phyloP scores from a whole-genome alignment of 2,888 invertebrate species.

The Mimumesa dahlbomi region DNA sequence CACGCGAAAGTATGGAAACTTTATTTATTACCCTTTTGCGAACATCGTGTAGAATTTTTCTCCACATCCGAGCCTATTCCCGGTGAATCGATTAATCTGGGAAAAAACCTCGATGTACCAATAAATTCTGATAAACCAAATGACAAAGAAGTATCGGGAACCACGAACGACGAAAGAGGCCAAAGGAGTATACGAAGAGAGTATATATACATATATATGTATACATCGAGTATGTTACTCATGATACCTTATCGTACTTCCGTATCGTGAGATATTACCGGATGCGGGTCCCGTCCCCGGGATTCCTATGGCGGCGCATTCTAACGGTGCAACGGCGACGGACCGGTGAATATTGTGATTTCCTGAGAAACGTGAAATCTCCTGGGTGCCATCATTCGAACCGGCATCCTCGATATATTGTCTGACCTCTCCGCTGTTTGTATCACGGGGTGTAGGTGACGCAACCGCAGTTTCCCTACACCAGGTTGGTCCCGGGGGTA shows the following conservation, averaged over 20 bases:
- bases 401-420: slow-evolving; percentile 63
- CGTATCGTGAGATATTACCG: slow-evolving; percentile 58
- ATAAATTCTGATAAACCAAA: slow-evolving; percentile 55
- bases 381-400: slow-evolving; percentile 71
- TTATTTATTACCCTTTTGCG: slow-evolving; percentile 28
- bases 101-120: slow-evolving; percentile 19
- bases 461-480: slow-evolving; percentile 64
- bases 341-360: slow-evolving; percentile 66
- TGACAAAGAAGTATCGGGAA: slow-evolving; percentile 42
- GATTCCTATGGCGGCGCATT: slow-evolving; percentile 22
- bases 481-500: slow-evolving; percentile 65
- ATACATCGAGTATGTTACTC: slow-evolving; percentile 14
- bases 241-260: slow-evolving; percentile 48
- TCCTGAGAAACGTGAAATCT: slow-evolving; percentile 70
- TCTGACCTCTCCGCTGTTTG: slow-evolving; percentile 54
- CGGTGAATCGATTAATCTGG: slow-evolving; percentile 32
- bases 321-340: slow-evolving; percentile 13
- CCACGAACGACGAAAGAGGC: slow-evolving; percentile 19
- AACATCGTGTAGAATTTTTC: slow-evolving; percentile 31
- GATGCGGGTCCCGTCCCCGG: slow-evolving; percentile 30
- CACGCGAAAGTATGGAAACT: not conserved
- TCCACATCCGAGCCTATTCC: slow-evolving; percentile 22
- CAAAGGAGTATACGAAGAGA: not conserved
- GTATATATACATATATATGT: too few relatives aligned
- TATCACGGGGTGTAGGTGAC: slow-evolving; percentile 46